Base-by-base conservation (phyloP, 2,888 invertebrate genomes). In the Plagodis pulveraria region DNA sequence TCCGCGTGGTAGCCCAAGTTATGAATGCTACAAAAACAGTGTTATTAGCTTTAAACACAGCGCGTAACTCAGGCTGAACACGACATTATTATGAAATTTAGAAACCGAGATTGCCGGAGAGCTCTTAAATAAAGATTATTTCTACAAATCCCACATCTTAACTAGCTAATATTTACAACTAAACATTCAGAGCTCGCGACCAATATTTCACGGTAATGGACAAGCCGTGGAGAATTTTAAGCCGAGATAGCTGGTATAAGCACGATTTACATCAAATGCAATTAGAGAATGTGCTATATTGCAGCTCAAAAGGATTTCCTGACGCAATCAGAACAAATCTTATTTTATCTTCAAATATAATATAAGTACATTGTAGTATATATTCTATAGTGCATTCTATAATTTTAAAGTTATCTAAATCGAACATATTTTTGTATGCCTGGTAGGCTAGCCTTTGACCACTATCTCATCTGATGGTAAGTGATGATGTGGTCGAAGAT, bases 151-250 rank as follows among this genome's bases (percentile, higher is more conserved):
- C 48, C 51, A 33, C 40, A 51, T 55, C 55, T 40, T 52, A 60
- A 56, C 55, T 41, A 56, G 41, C 35, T 41, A 38, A 41, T 56
- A 49, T 59, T 55, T 54, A 58, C 58, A 54, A 50, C 50, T 34
- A 54, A 42, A 54, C 47, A 47, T 54, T 44, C 40, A 6, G 9
- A 45, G 50, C 40, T 58, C 36, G 48, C 42, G 34, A 35, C 52
- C 33, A 42, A 61, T 56, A 61, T 50, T 52, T 61, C 52, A 56
- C 49, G 22, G 54, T 47, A 54, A 54, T 55, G 58, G 42, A 46
- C 46, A 45, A 52, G 60, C 56, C 60, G 60, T 56, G 49, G 56
- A 56, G 60, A 61, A 61, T 61, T 49, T 45, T 61, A 61, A 61
- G 56, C 56, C 49, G 32, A 41, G 50, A 52, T 47, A 63, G 50